Evolutionary conservation across 2,113 vertebrate genomes (phyloP).

Genomic region (Zingel zingel): DNA sequence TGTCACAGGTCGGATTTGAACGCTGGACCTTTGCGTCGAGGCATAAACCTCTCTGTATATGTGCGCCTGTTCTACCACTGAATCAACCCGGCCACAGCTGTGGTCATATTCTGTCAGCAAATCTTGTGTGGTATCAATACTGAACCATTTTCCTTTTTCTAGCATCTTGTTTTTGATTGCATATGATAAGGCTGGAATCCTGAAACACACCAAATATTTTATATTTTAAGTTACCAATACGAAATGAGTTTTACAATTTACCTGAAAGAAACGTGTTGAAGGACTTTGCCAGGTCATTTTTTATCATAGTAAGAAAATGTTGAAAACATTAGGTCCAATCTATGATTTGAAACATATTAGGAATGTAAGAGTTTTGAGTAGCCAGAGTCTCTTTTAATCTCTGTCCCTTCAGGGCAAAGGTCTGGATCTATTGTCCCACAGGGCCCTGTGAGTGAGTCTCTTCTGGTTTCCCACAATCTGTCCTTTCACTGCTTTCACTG

Average conservation of each 20-base stretch:
- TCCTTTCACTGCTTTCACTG: constrained; percentile 2
- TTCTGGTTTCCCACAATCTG: constrained; percentile 67
- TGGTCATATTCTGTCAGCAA: neutral
- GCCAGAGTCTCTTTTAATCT: neutral
- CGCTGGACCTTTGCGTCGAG: too few species aligned
- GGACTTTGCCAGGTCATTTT: neutral
- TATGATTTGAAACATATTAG: neutral
- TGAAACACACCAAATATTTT: neutral
- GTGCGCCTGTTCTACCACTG: too few species aligned
- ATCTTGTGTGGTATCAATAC: neutral
- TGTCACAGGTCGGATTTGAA: too few species aligned
- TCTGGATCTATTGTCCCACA: constrained; percentile 51
- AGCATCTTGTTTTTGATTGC: neutral
- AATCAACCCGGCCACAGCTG: neutral
- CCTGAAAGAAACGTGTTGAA: neutral
- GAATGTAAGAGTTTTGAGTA: too few species aligned
- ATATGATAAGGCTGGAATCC: neutral
- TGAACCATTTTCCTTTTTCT: neutral
- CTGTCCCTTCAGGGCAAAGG: constrained; percentile 13
- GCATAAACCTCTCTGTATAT: too few species aligned
- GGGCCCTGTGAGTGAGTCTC: constrained; percentile 57
- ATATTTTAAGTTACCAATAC: neutral
- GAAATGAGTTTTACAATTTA: neutral
- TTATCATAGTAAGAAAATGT: neutral
- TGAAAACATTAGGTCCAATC: neutral